Conservation (phyloP, 2,888 invertebrate species). For the Hypena proboscidalis region DNA sequence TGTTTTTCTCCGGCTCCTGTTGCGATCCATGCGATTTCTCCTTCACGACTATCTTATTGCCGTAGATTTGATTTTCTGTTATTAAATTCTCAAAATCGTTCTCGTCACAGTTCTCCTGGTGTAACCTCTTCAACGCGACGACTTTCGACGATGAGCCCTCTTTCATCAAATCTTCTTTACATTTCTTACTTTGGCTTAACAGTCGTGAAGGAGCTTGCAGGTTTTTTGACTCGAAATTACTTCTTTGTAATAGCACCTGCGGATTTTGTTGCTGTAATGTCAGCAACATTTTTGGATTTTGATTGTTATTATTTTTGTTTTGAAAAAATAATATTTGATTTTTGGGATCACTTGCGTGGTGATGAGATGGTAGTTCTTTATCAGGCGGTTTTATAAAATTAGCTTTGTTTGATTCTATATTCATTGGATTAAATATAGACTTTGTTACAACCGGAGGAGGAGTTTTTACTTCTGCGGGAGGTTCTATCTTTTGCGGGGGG, state of each 20-base stretch:
- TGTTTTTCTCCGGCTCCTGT: constrained; percentile 73
- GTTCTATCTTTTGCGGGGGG: constrained; percentile 49
- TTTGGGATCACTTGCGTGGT: constrained; percentile 67
- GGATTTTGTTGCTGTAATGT: constrained; percentile 73
- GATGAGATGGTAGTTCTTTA: constrained; percentile 54
- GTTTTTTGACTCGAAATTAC: constrained; percentile 77
- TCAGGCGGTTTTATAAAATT: constrained; percentile 64
- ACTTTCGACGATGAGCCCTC: constrained; percentile 73
- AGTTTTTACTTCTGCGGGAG: constrained; percentile 52
- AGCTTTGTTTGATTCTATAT: constrained; percentile 58
- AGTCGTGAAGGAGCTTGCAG: constrained; percentile 80
- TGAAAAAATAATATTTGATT: constrained; percentile 75
- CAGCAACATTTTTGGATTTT: constrained; percentile 71
- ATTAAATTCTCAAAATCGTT: constrained; percentile 84
- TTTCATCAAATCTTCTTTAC: constrained; percentile 68
- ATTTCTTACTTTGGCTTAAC: constrained; percentile 71
- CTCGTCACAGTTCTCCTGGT: constrained; percentile 80
- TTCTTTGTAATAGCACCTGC: constrained; percentile 70
- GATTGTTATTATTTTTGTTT: constrained; percentile 67
- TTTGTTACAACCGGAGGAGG: constrained; percentile 37
- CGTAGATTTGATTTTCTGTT: constrained; percentile 83
- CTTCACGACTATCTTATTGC: constrained; percentile 84
- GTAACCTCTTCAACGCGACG: constrained; percentile 76
- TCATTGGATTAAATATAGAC: constrained; percentile 61
- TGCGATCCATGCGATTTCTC: constrained; percentile 76